Evolutionary conservation across 2,888 invertebrate genomes (phyloP).

Genomic region (Muscina levida): DNA sequence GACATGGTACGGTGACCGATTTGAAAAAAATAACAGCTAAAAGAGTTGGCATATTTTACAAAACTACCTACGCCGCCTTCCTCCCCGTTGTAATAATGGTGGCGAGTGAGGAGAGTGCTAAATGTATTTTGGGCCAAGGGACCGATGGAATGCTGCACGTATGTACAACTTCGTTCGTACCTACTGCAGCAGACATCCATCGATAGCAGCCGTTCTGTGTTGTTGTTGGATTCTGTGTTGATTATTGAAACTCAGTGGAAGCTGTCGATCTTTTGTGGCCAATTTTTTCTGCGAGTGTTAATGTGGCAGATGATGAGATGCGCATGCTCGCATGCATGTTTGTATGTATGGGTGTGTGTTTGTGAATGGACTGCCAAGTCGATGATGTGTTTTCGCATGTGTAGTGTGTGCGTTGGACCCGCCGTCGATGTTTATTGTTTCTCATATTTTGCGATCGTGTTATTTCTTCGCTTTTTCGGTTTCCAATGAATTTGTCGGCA

Average conservation of each 20-base stretch:
- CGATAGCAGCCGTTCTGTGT: neutral
- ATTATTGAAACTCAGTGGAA: neutral
- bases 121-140: too few species aligned
- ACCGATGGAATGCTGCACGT: too few species aligned
- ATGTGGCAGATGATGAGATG: conserved; percentile 38
- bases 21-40: conserved; percentile 56
- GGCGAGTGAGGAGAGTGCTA: neutral
- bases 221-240: neutral
- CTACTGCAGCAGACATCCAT: neutral
- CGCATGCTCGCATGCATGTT: conserved; percentile 4
- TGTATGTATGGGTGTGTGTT: conserved; percentile 31
- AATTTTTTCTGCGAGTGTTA: conserved; percentile 33
- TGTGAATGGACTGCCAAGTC: conserved; percentile 27
- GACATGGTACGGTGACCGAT: conserved; percentile 67
- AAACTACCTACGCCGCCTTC: conserved; percentile 16
- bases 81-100: conserved; percentile 1
- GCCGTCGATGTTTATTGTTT: conserved; percentile 49
- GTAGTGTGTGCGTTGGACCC: conserved; percentile 32
- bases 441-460: conserved; percentile 45
- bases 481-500: conserved; percentile 65
- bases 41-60: conserved; percentile 42
- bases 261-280: neutral
- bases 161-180: neutral
- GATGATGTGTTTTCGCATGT: neutral
- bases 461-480: conserved; percentile 41